phyloP scores from a whole-genome alignment of 2,113 vertebrate species.

The Carassius gibelio region DNA sequence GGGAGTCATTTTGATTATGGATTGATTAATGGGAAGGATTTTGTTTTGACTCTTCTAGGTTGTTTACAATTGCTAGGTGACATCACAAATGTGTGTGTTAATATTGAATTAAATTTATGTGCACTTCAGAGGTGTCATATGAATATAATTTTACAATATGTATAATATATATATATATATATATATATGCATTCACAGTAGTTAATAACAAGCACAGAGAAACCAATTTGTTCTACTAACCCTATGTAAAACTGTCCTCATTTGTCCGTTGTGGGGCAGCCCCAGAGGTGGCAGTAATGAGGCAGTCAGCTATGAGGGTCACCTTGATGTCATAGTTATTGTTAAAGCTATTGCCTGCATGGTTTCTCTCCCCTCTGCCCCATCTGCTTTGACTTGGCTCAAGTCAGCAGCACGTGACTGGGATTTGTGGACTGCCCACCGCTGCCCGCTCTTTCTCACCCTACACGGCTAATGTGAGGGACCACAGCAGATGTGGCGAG shows the following conservation, averaged over 20 bases:
- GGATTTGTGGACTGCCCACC: conserved; percentile 57
- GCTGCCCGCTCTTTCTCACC: conserved; percentile 62
- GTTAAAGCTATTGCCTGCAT: conserved; percentile 64
- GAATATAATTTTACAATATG: too few relatives aligned
- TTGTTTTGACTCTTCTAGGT: background rate
- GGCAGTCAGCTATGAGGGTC: conserved; percentile 62
- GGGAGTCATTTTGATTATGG: background rate
- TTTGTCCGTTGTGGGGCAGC: background rate
- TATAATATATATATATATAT: too few relatives aligned
- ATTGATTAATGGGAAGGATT: background rate
- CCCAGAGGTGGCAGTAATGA: conserved; percentile 62
- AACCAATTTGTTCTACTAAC: background rate
- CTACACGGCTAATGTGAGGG: conserved; percentile 67
- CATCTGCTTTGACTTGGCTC: conserved; percentile 60
- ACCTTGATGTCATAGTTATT: conserved; percentile 68
- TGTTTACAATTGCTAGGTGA: background rate
- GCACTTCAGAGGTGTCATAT: too few relatives aligned
- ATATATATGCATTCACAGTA: too few relatives aligned
- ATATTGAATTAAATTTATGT: too few relatives aligned
- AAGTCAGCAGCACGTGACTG: conserved; percentile 54
- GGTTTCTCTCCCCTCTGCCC: conserved; percentile 54
- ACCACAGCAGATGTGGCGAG: conserved; percentile 69
- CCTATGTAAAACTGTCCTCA: background rate
- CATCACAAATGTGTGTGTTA: too few relatives aligned
- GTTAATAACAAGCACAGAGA: too few relatives aligned